Evolutionary conservation across 2,888 invertebrate genomes (phyloP), one percentile per base, ranked within the genome.

Genomic region (Conistra vaccinii): DNA sequence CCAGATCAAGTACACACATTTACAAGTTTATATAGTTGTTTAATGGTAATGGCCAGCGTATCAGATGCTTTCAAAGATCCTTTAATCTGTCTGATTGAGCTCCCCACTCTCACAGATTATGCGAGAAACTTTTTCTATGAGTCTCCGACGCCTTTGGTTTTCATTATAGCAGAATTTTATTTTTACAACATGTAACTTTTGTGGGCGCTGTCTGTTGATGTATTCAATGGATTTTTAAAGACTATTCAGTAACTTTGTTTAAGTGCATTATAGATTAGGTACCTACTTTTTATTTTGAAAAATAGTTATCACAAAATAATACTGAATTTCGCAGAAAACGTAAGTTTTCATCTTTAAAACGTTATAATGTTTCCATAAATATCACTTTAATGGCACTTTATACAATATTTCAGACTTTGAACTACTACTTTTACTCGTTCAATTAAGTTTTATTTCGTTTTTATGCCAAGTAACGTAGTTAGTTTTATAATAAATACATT

Each of bases 1-100:
- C 20, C 51, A 73, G 29, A 68, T 71, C 57, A n/a, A n/a, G 23
- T 60, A 45, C 32, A 67, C 48, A 76, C 48, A 74, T 85, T 81
- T 75, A 78, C 76, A 76, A 80, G 68, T 81, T 80, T 78, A 73
- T 62, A 76, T 79, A 80, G 76, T 70, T 78, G 53, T 80, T 74
- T 80, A 86, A 81, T 81, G 76, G 79, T 81, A 83, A 84, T 86
- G 65, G 69, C 62, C 32, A 73, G 65, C 73, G 85, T 89, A 90
- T 90, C 90, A 84, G 87, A 87, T 87, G 83, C 81, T 84, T 80
- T 90, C 87, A 90, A 90, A 91, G 89, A 87, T 83, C 89, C 91
- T 93, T 93, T 93, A 93, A 93, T 94, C 92, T 92, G 83, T 87
- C 85, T 91, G 92, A 94, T 93, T 93, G 93, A 91, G 87, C 85